Percentiles rank a stretch among this genome's conserved stretches.
These are phyloP conservation scores for Chrysolina haemoptera DNA, from an alignment of 2,888 invertebrate genomes.

Conservation along the genomic window DNA sequence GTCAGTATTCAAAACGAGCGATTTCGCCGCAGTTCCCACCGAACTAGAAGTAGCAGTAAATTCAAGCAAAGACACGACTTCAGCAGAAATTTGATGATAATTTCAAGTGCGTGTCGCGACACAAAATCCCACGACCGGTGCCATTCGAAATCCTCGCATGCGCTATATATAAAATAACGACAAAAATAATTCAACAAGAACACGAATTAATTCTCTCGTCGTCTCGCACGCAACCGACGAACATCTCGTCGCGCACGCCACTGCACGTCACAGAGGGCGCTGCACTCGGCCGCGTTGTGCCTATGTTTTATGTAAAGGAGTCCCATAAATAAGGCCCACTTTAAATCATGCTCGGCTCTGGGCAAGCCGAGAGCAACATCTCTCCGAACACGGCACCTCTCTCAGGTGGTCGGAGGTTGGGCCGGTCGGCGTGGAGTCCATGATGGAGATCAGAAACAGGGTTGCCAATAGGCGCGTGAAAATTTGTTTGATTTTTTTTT, in stretches of 20 bases:
- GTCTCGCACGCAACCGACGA: background rate
- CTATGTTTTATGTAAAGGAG: conserved; percentile 69
- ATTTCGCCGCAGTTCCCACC: too few relatives aligned
- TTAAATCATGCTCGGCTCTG: conserved; percentile 68
- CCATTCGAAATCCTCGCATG: background rate
- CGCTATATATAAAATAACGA: background rate
- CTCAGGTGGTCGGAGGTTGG: conserved; percentile 64
- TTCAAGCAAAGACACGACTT: too few relatives aligned
- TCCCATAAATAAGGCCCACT: conserved; percentile 67
- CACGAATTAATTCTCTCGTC: background rate
- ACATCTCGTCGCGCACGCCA: conserved; percentile 55
- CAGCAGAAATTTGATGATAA: too few relatives aligned
- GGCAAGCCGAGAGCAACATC: conserved; percentile 61
- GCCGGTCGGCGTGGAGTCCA: conserved; percentile 55
- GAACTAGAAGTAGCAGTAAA: too few relatives aligned
- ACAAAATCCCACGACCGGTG: background rate
- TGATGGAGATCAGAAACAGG: conserved; percentile 57
- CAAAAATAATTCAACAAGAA: conserved; percentile 13
- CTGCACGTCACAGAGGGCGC: conserved; percentile 63
- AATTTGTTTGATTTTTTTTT: background rate
- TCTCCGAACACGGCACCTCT: conserved; percentile 65
- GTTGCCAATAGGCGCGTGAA: conserved; percentile 14
- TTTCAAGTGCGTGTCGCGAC: background rate
- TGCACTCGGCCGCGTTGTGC: conserved; percentile 66
- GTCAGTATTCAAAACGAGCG: too few relatives aligned